Base-by-base conservation (phyloP, 2,113 vertebrate species). In the Cathartes aura region DNA sequence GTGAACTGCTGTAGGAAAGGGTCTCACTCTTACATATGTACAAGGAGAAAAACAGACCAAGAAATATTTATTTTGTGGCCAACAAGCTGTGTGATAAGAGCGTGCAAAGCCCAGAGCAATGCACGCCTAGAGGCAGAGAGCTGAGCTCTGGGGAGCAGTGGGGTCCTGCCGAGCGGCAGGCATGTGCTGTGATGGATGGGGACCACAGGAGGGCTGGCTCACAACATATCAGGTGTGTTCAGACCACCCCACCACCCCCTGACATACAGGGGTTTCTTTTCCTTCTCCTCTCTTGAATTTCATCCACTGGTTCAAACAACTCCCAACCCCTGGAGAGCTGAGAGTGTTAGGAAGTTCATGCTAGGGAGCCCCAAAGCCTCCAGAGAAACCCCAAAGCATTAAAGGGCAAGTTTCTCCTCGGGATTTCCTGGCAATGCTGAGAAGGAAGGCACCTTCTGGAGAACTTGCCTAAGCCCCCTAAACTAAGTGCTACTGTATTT, bases 401-500 rank as follows among this genome's bases (percentile, higher is more conserved):
- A 73, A 80, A 91, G 72, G 79, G 67, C 42, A 83, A 53, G 59
- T 62, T 93, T 90, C 82, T 93, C 89, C 63, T 88, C 24, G 30
- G 68, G 93, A 58, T 74, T 42, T 93, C 83, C 73, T 4, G 12
- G 83, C 73, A 87, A 68, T 12, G 60, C 86, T 73, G 78, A 97
- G 83, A 89, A 90, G 71, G 64, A 95, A 93, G 45, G 80, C 81
- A 90, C 47, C 60, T 88, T 91, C 89, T 87, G 92, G 84, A 94
- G 89, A 96, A 93, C 71, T 79, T 5, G 0, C 71, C 80, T 79
- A 81, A 72, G 66, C 71, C 93, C 95, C 85, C 71, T 67, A 52
- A 76, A 74, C 55, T 4, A 40, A 96, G 89, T 96, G 95, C 93
- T 93, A 91, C 91, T 97, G 96, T 97, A 96, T 93, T 93, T 97